Conservation (phyloP, 2,797 vertebrate species). For the Danio aesculapii region DNA sequence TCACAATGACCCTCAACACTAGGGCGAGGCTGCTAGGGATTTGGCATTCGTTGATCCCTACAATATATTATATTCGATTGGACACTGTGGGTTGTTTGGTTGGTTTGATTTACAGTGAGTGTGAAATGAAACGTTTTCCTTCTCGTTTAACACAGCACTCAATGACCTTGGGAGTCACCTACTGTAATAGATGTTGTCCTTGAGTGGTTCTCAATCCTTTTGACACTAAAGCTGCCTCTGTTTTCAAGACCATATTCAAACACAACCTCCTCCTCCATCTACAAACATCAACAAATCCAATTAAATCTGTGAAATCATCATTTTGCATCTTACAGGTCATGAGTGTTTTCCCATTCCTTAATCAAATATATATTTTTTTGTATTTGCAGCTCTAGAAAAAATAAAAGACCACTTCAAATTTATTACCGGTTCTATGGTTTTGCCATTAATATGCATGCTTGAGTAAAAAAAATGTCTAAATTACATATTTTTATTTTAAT, state of each 20-base stretch:
- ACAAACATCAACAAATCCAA: background rate
- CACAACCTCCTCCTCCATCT: background rate
- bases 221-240: background rate
- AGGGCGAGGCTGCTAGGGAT: conserved; percentile 15
- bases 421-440: no score
- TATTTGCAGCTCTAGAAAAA: no score
- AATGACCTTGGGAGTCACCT: background rate
- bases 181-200: background rate
- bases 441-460: no score
- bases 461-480: no score
- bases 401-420: no score
- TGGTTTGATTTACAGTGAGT: background rate
- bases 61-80: background rate
- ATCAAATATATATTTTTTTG: no score
- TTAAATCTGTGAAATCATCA: background rate
- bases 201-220: background rate
- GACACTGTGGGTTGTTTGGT: background rate
- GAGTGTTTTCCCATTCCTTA: no score
- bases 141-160: background rate
- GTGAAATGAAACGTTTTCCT: background rate
- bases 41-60: background rate
- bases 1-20: conserved; percentile 20
- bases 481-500: no score
- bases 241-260: background rate
- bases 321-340: background rate